Evolutionary conservation across 2,888 invertebrate species (phyloP).

Genomic region (Oasisia sp.): DNA sequence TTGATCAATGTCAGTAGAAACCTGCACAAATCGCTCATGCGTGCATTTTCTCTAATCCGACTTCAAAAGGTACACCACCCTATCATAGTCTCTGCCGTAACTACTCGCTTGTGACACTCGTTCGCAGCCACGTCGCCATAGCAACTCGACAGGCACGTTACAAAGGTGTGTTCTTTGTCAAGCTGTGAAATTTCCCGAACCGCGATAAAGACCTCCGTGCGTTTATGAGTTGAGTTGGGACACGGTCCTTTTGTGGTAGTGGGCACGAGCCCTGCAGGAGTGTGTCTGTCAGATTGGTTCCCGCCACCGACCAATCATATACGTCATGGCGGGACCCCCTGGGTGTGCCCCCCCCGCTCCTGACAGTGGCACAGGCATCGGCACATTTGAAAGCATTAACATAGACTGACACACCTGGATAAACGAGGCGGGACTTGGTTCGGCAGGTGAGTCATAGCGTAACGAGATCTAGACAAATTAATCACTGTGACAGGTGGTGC

Average conservation of each 20-base stretch:
- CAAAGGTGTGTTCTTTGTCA: neutral
- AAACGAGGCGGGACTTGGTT: neutral
- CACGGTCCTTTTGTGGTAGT: neutral
- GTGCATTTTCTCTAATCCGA: neutral
- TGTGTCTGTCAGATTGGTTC: neutral
- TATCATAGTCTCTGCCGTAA: neutral
- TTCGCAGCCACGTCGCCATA: neutral
- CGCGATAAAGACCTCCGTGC: neutral
- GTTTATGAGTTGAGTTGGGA: neutral
- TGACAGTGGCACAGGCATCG: neutral
- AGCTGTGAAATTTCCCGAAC: neutral
- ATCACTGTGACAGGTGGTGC: constrained; percentile 10
- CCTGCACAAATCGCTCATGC: neutral
- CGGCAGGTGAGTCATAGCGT: constrained; percentile 6
- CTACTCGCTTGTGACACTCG: neutral
- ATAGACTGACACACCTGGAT: neutral
- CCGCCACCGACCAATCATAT: neutral
- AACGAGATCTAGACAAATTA: neutral
- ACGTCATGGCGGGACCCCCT: neutral
- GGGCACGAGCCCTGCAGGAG: neutral
- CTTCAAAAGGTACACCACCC: neutral
- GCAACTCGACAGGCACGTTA: neutral
- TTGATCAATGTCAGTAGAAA: neutral
- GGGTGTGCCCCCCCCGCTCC: neutral
- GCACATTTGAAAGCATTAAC: constrained; percentile 4